Base-by-base conservation (phyloP, 2,888 invertebrate species). In the Caenorhabditis uteleia region DNA sequence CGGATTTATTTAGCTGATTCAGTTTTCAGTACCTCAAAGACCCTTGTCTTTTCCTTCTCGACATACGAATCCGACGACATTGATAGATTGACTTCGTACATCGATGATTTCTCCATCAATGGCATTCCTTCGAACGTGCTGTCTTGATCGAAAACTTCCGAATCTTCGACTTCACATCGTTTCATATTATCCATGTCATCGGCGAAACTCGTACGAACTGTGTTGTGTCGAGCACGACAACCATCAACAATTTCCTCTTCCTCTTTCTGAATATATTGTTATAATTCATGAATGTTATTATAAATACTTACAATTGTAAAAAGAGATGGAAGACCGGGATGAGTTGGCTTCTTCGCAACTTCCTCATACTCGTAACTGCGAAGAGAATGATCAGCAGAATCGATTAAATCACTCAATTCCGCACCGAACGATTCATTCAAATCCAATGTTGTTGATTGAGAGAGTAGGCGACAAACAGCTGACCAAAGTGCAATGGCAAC, bases 401-500 rank as follows among this genome's bases (percentile, higher is more conserved):
- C 16, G 10, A 53, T 21, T 31, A 57, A 18, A 45, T 60, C 59
- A 14, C 25, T 31, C 21, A 67, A 38, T 16, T 56, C 50, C 3
- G 53, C 53, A 20, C 58, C 53, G 18, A 47, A 64, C 0, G 64
- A 56, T 16, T 33, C 55, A 29, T 65, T 65, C 38, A 59, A 21
- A 40, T 65, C 59, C 0, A 55, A 36, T 10, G 51, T 45, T 0
- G 59, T 51, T 2, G 65, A 59, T 33, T 51, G 58, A 3, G 58
- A 55, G 2, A 65, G 51, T 21, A 65, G 40, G 6, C 47, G 42
- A 14, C 65, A 59, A 10, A 44, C 50, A 29, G 67, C 62, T n/a
- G 44, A 40, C 66, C 67, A 64, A 6, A 80, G 26, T 10, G 75
- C 72, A 8, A 47, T 48, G 0, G 79, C 70, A 0, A 69, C 68